These are phyloP conservation scores for Dendrolimus pini DNA, from an alignment of 2,888 invertebrate genomes.

Conservation along the genomic window DNA sequence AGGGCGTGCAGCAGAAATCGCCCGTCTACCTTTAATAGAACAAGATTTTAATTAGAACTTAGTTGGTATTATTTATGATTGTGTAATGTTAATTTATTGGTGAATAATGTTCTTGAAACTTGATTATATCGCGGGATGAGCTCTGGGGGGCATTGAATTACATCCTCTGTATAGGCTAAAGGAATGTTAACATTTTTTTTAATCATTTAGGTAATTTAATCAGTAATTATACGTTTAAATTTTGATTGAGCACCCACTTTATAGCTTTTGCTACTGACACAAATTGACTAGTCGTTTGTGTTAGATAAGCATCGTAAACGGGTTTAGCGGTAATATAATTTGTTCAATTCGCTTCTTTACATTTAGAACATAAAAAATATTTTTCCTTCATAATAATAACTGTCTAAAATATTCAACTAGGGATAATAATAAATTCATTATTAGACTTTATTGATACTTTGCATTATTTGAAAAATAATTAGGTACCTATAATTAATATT, in stretches of 20 bases:
- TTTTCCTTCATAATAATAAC: too few relatives aligned
- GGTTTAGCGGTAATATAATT: background rate
- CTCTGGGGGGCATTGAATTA: conserved; percentile 7
- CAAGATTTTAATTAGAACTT: conserved; percentile 55
- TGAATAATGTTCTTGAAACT: conserved; percentile 11
- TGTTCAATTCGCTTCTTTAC: too few relatives aligned
- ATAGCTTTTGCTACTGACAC: background rate
- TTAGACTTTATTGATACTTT: too few relatives aligned
- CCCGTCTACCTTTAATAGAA: conserved; percentile 40
- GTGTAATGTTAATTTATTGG: conserved; percentile 17
- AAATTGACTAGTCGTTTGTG: conserved; percentile 1
- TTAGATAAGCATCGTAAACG: background rate
- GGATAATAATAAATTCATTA: too few relatives aligned
- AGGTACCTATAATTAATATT: too few relatives aligned
- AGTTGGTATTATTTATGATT: conserved; percentile 22
- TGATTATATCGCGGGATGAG: conserved; percentile 2
- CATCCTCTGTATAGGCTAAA: background rate
- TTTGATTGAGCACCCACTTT: conserved; percentile 8
- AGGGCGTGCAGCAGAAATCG: conserved; percentile 33
- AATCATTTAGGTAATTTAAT: background rate
- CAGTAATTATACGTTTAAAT: conserved; percentile 9
- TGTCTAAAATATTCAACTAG: too few relatives aligned
- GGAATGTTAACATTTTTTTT: conserved; percentile 4
- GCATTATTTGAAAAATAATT: too few relatives aligned
- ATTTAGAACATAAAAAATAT: too few relatives aligned